Percentiles rank a stretch among this genome's conserved stretches.
These are phyloP conservation scores for Ips typographus DNA, from an alignment of 1,140 invertebrate species.

Conservation along the genomic window DNA sequence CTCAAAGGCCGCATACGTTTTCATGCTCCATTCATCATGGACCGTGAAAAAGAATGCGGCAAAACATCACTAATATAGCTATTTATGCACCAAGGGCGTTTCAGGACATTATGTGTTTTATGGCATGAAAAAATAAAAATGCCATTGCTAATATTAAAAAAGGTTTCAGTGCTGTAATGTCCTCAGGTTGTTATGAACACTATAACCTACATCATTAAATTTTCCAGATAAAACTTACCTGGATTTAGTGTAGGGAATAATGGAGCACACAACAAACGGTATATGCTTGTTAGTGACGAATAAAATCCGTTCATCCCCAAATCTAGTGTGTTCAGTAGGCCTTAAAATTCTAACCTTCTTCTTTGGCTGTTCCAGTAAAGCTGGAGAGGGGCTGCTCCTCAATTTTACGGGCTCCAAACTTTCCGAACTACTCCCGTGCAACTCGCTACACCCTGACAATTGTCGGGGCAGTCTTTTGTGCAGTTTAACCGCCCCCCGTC, in stretches of 20 bases:
- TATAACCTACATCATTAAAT: too few relatives aligned
- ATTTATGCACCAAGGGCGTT: too few relatives aligned
- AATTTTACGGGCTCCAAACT: slow-evolving; percentile 58
- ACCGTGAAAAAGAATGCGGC: neutral
- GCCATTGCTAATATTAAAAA: too few relatives aligned
- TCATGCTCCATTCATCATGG: too few relatives aligned
- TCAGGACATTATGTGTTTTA: too few relatives aligned
- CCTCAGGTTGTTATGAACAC: too few relatives aligned
- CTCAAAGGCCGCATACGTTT: too few relatives aligned
- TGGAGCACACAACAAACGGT: slow-evolving; percentile 81
- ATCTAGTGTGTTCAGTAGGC: slow-evolving; percentile 62
- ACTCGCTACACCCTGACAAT: slow-evolving; percentile 50
- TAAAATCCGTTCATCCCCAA: slow-evolving; percentile 76
- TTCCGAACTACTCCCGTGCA: slow-evolving; percentile 71
- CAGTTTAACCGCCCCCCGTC: slow-evolving; percentile 35
- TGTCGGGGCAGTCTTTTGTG: slow-evolving; percentile 58
- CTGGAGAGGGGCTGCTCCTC: slow-evolving; percentile 51
- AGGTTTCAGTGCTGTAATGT: too few relatives aligned
- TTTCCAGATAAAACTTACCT: slow-evolving; percentile 56
- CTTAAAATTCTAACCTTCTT: slow-evolving; percentile 63
- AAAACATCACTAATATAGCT: too few relatives aligned
- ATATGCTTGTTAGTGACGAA: slow-evolving; percentile 70
- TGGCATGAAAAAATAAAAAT: too few relatives aligned
- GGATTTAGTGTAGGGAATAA: slow-evolving; percentile 75
- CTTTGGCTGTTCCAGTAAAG: slow-evolving; percentile 52